phyloP scores from a whole-genome alignment of 1,140 invertebrate genomes.

The Limonius californicus region DNA sequence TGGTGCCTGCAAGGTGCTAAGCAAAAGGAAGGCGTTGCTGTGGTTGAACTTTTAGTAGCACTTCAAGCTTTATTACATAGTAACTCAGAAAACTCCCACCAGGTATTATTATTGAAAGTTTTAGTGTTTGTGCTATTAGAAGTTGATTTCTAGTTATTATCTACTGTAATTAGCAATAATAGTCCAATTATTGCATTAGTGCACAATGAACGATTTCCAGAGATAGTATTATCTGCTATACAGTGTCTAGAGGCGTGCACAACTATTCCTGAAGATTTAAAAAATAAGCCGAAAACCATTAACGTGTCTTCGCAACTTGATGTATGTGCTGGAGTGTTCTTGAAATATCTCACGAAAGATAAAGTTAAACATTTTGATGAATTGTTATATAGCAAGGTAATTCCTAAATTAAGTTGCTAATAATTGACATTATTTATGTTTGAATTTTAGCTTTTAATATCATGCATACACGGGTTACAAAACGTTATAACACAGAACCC shows the following conservation, averaged over 20 bases:
- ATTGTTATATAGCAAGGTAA: constrained; percentile 26
- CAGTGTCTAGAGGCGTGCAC: constrained; percentile 38
- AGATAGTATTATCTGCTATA: constrained; percentile 26
- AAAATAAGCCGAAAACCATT: not conserved
- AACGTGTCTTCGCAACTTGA: constrained; percentile 21
- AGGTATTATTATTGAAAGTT: constrained; percentile 3
- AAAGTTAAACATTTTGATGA: constrained; percentile 20
- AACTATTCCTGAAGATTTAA: not conserved
- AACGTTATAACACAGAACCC: constrained; percentile 34
- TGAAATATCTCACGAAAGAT: constrained; percentile 20
- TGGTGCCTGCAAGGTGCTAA: constrained; percentile 47
- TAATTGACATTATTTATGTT: not conserved
- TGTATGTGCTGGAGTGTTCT: constrained; percentile 30
- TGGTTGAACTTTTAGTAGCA: constrained; percentile 38
- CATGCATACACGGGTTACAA: constrained; percentile 36
- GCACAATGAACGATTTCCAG: constrained; percentile 4
- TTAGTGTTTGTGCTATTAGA: not conserved
- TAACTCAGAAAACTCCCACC: constrained; percentile 32
- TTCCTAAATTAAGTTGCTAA: no score
- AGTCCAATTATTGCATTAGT: constrained; percentile 17
- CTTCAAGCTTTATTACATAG: constrained; percentile 34
- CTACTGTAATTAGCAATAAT: constrained; percentile 12
- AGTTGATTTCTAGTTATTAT: constrained; percentile 15
- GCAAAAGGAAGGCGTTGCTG: constrained; percentile 23
- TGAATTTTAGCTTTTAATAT: constrained; percentile 31